Percentiles rank a stretch among this genome's conserved stretches.
Evolutionary conservation across 2,113 vertebrate species (phyloP).

Genomic region (Entomyzon cyanotis): DNA sequence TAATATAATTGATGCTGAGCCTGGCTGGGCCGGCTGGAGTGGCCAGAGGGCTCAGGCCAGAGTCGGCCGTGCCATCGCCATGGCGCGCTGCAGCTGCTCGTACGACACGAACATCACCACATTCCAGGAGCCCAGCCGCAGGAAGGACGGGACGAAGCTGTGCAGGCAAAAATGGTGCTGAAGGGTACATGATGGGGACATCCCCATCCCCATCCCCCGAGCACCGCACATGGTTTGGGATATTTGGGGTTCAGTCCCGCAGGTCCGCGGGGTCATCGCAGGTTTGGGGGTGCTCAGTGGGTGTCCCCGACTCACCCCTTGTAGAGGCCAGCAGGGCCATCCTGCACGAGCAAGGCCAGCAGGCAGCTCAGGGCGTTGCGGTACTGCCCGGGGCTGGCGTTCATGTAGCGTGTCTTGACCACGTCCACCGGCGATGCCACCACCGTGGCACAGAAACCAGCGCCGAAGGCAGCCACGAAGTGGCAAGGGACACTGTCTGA

Average conservation of each 20-base stretch:
- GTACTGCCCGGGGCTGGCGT: constrained; percentile 83
- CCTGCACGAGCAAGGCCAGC: constrained; percentile 82
- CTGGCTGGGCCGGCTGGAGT: not conserved
- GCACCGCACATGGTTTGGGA: rapidly evolving
- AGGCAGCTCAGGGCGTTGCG: constrained; percentile 82
- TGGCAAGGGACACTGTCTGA: constrained; percentile 93
- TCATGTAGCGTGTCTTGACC: constrained; percentile 96
- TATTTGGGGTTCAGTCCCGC: rapidly evolving
- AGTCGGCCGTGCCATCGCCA: constrained; percentile 69
- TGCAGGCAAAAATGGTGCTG: rapidly evolving
- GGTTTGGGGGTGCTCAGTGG: rapidly evolving
- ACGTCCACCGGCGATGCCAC: constrained; percentile 94
- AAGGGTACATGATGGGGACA: rapidly evolving
- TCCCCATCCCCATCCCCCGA: not conserved
- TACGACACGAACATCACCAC: constrained; percentile 95
- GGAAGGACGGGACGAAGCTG: constrained; percentile 92
- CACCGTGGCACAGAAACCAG: constrained; percentile 92
- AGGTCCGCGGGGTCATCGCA: rapidly evolving
- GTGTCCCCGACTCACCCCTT: constrained; percentile 81
- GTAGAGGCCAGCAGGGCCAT: constrained; percentile 87
- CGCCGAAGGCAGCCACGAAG: constrained; percentile 89
- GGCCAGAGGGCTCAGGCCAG: not conserved
- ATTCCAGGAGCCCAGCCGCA: constrained; percentile 92
- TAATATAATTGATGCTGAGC: constrained; percentile 64
- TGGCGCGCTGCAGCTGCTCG: constrained; percentile 88